Evolutionary conservation across 1,140 invertebrate genomes (phyloP), one percentile per base, ranked within the genome.

Genomic region (Tigriopus japonicus): DNA sequence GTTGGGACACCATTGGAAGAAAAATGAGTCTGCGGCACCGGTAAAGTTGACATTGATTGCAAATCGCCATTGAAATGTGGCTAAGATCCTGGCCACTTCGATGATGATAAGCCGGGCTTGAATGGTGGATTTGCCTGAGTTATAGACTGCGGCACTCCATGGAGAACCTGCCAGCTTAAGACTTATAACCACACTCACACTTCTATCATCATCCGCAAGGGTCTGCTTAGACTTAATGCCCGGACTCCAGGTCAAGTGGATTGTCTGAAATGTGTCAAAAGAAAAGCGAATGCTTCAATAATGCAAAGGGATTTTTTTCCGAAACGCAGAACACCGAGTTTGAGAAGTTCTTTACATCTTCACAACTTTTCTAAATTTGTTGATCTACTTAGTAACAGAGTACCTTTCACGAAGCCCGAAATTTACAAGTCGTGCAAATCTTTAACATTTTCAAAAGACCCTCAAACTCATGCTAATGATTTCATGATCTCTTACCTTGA

Each of bases 1-100:
- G 42, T 59, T 59, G 19, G 58, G 58, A 49, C 58, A 59, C 58
- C 58, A 59, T 28, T 59, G 58, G 24, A 59, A 59, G 17, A 59
- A 40, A 17, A 59, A 49, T 17, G 58, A 51, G 42, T 59, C 58
- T 19, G 58, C 43, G 24, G 41, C 49, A 13, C 28, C 28, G 15
- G 14, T 19, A 15, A 52, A 42, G 43, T 59, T 59, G 42, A 59
- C 17, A 19, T 59, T 59, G 12, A 45, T 45, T 13, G 58, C 58
- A 21, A 59, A 42, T 49, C 58, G 41, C 58, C 58, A 59, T 21
- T 59, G 43, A 28, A 49, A 15, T 28, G 14, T 19, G 13, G 58
- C n/a, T 9, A 59, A 49, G 15, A 49, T 52, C 14, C 42, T 52
- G 42, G 42, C 42, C n/a, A 59, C 42, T 15, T 59, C 58, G n/a